A percentile compares a stretch with the other conserved stretches of the same genome.
Conservation (phyloP, 2,888 invertebrate species). For the Gonocerus acuteangulatus region DNA sequence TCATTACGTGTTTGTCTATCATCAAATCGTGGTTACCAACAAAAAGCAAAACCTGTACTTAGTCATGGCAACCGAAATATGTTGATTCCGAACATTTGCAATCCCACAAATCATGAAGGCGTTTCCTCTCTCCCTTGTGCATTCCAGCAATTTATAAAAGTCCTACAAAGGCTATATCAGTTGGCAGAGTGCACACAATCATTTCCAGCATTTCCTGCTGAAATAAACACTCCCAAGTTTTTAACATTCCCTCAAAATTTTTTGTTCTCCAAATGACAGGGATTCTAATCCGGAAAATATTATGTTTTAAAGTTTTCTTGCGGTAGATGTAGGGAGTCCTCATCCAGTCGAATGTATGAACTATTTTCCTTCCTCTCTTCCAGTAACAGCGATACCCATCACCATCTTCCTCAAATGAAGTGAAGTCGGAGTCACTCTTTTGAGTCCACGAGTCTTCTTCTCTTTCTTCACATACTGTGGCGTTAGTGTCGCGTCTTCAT, state of each 20-base stretch:
- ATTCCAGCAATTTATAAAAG: constrained; percentile 40
- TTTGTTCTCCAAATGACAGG: constrained; percentile 32
- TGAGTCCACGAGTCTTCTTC: too few relatives aligned
- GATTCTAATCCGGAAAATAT: not conserved
- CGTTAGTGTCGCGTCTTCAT: too few relatives aligned
- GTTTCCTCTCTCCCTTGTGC: constrained; percentile 35
- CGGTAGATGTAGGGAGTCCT: not conserved
- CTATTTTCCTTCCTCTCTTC: not conserved
- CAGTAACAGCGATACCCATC: not conserved
- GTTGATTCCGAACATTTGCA: constrained; percentile 38
- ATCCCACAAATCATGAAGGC: constrained; percentile 38
- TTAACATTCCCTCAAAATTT: constrained; percentile 32
- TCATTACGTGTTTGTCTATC: not conserved
- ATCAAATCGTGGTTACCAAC: not conserved
- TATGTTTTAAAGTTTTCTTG: constrained; percentile 5
- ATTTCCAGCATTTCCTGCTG: constrained; percentile 35
- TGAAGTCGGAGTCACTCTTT: too few relatives aligned
- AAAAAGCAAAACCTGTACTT: constrained; percentile 37
- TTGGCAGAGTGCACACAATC: constrained; percentile 34
- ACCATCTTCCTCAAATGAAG: too few relatives aligned
- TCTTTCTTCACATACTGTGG: too few relatives aligned
- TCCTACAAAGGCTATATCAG: constrained; percentile 39
- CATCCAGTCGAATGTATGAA: not conserved
- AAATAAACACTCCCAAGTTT: constrained; percentile 37
- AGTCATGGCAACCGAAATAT: constrained; percentile 39